phyloP scores from a whole-genome alignment of 2,888 invertebrate species.

The Drosophila anomalipes region DNA sequence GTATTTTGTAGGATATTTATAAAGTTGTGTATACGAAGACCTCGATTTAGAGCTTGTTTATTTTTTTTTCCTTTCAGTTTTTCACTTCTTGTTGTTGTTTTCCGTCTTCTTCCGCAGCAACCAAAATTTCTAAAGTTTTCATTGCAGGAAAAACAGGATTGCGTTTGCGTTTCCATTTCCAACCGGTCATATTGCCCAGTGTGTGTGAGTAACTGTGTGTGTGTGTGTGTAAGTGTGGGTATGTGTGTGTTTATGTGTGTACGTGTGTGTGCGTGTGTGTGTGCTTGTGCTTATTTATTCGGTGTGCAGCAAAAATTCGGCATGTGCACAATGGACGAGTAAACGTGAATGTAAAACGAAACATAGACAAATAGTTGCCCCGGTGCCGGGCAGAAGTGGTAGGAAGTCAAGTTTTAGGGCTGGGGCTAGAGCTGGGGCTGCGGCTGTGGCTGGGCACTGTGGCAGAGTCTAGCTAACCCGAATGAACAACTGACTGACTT shows the following conservation, averaged over 20 bases:
- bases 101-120: slow-evolving; percentile 25
- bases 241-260: slow-evolving; percentile 21
- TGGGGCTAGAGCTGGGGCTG: not conserved
- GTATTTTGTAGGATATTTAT: slow-evolving; percentile 33
- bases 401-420: not conserved
- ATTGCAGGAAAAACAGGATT: slow-evolving; percentile 75
- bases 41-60: slow-evolving; percentile 11
- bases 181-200: slow-evolving; percentile 11
- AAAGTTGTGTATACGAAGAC: not conserved
- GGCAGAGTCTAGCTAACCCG: slow-evolving; percentile 24
- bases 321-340: slow-evolving; percentile 69
- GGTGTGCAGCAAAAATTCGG: slow-evolving; percentile 68
- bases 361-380: slow-evolving; percentile 23
- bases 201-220: slow-evolving; percentile 20
- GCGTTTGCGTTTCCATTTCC: slow-evolving; percentile 64
- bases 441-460: not conserved
- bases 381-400: not conserved
- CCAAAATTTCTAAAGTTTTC: slow-evolving; percentile 67
- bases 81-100: slow-evolving; percentile 36
- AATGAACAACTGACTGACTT: slow-evolving; percentile 41
- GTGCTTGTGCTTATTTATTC: slow-evolving; percentile 64
- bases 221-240: slow-evolving; percentile 14
- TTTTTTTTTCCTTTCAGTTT: slow-evolving; percentile 21
- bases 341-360: slow-evolving; percentile 52
- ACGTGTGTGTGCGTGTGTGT: not conserved